Evolutionary conservation across 2,113 vertebrate species (phyloP), one percentile per base, ranked within the genome.

Genomic region (Phylloscopus trochiloides): DNA sequence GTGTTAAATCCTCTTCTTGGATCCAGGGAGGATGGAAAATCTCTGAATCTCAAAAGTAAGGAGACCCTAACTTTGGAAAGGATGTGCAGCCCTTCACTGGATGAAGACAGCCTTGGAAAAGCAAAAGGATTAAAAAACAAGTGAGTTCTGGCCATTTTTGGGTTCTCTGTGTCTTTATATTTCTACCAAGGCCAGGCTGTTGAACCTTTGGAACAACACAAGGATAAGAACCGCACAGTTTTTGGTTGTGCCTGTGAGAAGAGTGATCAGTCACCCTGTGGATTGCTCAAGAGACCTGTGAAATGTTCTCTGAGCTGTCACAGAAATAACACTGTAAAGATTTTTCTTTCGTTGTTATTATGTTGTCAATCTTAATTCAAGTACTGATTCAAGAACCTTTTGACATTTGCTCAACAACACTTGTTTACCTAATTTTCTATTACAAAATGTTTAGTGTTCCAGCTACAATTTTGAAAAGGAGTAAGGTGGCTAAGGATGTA

Each of bases 1-100:
- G 0, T 2, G 32, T 20, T 28, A 38, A 54, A 38, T 86, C 22
- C 28, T 75, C 17, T 51, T 86, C 40, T 68, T 68, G 6, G 26
- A 51, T 17, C 7, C 21, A 68, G 25, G 10, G 14, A 59, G 14
- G 9, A 8, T 67, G 14, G 15, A 68, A 36, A 63, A 26, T 2
- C 3, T 88, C 67, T 3, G 6, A 84, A 42, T 1, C 11, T 80
- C 58, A 47, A 43, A 76, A 86, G 11, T 50, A 51, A 75, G 25
- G 62, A 75, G 0, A 25, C 0, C 16, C 17, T 84, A 77, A 57
- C 5, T 54, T 89, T 54, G 50, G 40, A 63, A 71, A 85, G n/a
- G 6, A 40, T 40, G 6, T 25, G 3, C 1, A 1, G 13, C 8
- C 4, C 5, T 90, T 85, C 11, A 7, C 1, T 2, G 1, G 6